These are phyloP conservation scores for Epizoanthus ramosus DNA, from an alignment of 92 coral and sea anemone genomes.

Conservation along the genomic window DNA sequence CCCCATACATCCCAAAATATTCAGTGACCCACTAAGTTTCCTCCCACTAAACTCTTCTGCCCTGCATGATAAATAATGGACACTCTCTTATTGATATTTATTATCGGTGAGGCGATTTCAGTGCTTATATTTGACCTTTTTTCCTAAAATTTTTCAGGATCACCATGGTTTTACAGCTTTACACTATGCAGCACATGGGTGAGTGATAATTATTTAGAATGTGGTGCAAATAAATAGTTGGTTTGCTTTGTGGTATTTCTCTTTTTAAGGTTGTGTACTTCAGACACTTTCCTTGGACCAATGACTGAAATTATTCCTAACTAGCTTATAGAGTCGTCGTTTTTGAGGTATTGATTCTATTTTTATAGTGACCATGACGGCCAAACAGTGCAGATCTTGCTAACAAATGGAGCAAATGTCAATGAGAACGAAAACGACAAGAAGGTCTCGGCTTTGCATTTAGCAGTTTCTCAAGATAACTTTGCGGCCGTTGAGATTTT, in stretches of 20 bases:
- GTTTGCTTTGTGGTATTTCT: neutral
- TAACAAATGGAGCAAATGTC: neutral
- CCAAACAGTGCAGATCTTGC: neutral
- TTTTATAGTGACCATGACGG: neutral
- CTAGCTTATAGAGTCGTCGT: neutral
- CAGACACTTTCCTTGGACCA: neutral
- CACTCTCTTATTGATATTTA: too few relatives aligned
- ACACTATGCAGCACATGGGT: constrained; percentile 6
- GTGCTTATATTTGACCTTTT: too few relatives aligned
- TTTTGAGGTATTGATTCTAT: neutral
- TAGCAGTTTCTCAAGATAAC: constrained; percentile 1
- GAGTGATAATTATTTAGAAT: neutral
- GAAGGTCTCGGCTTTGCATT: neutral
- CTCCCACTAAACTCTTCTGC: too few relatives aligned
- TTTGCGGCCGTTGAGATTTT: neutral
- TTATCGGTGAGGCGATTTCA: too few relatives aligned
- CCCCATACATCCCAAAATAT: too few relatives aligned
- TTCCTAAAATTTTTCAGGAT: neutral
- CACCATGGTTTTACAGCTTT: neutral
- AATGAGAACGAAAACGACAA: neutral
- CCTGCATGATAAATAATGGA: too few relatives aligned
- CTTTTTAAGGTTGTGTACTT: too few relatives aligned
- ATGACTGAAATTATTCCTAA: neutral
- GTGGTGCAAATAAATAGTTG: neutral
- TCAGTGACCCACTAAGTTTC: too few relatives aligned